Evolutionary conservation across 2,888 invertebrate species (phyloP).

Genomic region (Capitulum mitella): DNA sequence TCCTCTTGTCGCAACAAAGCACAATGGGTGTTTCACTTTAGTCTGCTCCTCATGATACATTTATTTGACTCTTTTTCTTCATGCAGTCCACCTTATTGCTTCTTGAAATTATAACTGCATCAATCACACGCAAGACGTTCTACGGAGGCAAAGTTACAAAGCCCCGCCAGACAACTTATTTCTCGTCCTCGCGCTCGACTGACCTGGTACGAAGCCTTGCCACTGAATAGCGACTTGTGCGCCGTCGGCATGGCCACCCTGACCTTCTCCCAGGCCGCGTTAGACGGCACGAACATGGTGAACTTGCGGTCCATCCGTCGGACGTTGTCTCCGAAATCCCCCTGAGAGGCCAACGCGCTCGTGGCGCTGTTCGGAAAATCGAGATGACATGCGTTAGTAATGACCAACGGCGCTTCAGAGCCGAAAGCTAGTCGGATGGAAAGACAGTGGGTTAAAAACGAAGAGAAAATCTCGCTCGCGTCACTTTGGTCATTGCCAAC

Average conservation of each 20-base stretch:
- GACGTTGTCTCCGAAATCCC: slow-evolving; percentile 68
- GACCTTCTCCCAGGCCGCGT: slow-evolving; percentile 79
- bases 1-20: too few species aligned
- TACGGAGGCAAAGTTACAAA: background rate
- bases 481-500: too few species aligned
- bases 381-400: too few species aligned
- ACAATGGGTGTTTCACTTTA: too few species aligned
- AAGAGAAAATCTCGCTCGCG: too few species aligned
- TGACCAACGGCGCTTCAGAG: too few species aligned
- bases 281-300: slow-evolving; percentile 85
- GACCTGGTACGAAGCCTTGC: slow-evolving; percentile 71
- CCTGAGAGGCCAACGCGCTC: slow-evolving; percentile 63
- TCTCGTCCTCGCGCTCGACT: slow-evolving; percentile 38
- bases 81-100: too few species aligned
- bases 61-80: background rate
- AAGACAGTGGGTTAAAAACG: too few species aligned
- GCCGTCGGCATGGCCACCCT: slow-evolving; percentile 67
- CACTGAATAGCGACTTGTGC: slow-evolving; percentile 74
- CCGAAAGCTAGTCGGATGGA: too few species aligned
- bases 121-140: background rate
- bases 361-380: slow-evolving; percentile 73
- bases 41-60: background rate
- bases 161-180: too few species aligned
- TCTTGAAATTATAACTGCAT: too few species aligned
- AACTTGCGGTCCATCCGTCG: slow-evolving; percentile 67